phyloP scores from a whole-genome alignment of 2,888 invertebrate species.

The Drosophila niveifrons region DNA sequence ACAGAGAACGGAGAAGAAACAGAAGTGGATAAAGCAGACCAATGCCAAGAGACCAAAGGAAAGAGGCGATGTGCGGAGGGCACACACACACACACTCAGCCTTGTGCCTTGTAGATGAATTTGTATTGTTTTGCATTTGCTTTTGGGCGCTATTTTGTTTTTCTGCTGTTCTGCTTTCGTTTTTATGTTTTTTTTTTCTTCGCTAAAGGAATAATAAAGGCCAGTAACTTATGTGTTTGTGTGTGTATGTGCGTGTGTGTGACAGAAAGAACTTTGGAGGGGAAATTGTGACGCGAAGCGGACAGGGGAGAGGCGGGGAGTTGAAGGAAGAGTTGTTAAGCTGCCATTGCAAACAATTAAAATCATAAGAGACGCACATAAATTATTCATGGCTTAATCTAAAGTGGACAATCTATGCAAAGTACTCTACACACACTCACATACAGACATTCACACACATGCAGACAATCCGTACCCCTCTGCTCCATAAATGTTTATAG shows the following conservation, averaged over 20 bases:
- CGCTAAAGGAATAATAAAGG: slow-evolving; percentile 67
- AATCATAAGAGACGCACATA: slow-evolving; percentile 85
- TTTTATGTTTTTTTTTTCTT: slow-evolving; percentile 56
- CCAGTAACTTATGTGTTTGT: slow-evolving; percentile 27
- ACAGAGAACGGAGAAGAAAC: background rate
- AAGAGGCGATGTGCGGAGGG: slow-evolving; percentile 36
- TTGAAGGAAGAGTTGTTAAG: slow-evolving; percentile 74
- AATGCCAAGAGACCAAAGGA: slow-evolving; percentile 56
- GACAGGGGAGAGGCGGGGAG: background rate
- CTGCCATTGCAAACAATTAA: slow-evolving; percentile 84
- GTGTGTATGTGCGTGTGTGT: slow-evolving; percentile 6
- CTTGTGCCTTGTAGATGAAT: slow-evolving; percentile 71
- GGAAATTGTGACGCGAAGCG: background rate
- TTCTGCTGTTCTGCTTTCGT: slow-evolving; percentile 63
- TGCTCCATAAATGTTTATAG: slow-evolving; percentile 16
- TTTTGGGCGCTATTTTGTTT: slow-evolving; percentile 79
- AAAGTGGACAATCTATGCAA: slow-evolving; percentile 85
- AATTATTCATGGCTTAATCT: slow-evolving; percentile 85
- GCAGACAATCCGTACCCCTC: background rate
- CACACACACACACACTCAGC: slow-evolving; percentile 29
- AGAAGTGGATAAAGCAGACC: slow-evolving; percentile 48
- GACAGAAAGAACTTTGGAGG: slow-evolving; percentile 8
- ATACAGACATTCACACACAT: slow-evolving; percentile 23
- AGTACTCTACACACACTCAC: slow-evolving; percentile 57
- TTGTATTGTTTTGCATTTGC: slow-evolving; percentile 81